These are phyloP conservation scores for Cacatua alba DNA, from an alignment of 2,113 vertebrate genomes.

Conservation along the genomic window DNA sequence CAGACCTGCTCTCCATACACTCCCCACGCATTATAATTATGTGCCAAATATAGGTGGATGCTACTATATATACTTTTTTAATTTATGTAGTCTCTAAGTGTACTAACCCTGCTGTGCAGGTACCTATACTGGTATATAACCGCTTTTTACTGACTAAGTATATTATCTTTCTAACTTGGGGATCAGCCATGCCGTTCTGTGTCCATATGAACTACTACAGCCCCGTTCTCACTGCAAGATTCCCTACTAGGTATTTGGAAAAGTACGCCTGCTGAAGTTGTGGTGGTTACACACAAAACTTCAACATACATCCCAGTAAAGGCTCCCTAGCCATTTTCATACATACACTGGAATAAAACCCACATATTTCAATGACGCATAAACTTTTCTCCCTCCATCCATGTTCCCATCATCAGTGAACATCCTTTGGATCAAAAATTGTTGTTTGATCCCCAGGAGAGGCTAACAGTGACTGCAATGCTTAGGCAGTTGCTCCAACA, in stretches of 20 bases:
- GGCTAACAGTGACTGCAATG: background rate
- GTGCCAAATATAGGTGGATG: background rate
- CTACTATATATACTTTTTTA: background rate
- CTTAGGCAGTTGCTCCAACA: background rate
- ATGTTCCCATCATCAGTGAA: background rate
- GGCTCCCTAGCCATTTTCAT: background rate
- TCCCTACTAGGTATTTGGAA: background rate
- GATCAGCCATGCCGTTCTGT: background rate
- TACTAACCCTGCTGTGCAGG: background rate
- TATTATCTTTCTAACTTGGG: background rate
- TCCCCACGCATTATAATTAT: background rate
- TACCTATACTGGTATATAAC: background rate
- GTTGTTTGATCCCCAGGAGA: background rate
- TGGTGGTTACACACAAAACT: background rate
- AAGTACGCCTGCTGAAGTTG: background rate
- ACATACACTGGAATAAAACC: background rate
- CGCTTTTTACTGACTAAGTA: background rate
- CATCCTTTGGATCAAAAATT: background rate
- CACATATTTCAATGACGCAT: background rate
- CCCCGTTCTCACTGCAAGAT: background rate
- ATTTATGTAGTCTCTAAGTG: background rate
- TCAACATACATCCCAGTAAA: background rate
- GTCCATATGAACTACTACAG: background rate
- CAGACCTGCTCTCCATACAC: background rate
- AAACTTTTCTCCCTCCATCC: background rate